A percentile compares a stretch with the other conserved stretches of the same genome.
These are phyloP conservation scores for Thunnus albacares DNA, from an alignment of 2,797 vertebrate species.

Conservation along the genomic window DNA sequence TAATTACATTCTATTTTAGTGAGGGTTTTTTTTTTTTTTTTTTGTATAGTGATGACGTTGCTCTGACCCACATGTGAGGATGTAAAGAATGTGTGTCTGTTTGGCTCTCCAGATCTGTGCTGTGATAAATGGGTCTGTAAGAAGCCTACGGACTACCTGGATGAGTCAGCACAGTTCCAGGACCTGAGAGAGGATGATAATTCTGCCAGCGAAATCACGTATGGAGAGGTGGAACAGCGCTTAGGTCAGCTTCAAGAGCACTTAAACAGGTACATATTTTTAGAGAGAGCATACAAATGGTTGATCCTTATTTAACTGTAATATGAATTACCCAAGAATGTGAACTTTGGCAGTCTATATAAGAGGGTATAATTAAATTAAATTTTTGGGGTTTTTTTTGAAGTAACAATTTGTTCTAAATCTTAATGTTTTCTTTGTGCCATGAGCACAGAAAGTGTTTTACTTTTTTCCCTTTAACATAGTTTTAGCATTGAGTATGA, in stretches of 20 bases:
- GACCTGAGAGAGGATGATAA: constrained; percentile 91
- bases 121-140: constrained; percentile 90
- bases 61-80: constrained; percentile 79
- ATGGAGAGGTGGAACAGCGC: constrained; percentile 96
- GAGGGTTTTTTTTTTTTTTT: constrained; percentile 17
- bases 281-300: constrained; percentile 14
- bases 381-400: not conserved
- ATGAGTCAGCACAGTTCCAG: constrained; percentile 87
- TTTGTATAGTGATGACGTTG: constrained; percentile 68
- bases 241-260: constrained; percentile 97
- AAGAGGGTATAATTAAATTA: not conserved
- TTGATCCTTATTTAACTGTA: constrained; percentile 12
- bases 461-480: not conserved
- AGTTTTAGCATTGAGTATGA: not conserved
- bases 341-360: not conserved
- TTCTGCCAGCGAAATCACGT: constrained; percentile 94
- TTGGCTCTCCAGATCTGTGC: constrained; percentile 85
- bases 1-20: constrained; percentile 82
- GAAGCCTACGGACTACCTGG: constrained; percentile 82
- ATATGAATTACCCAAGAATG: constrained; percentile 5
- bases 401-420: no score
- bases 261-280: constrained; percentile 92
- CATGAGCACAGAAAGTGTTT: no score
- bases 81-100: constrained; percentile 69
- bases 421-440: no score